Evolutionary conservation across 2,113 vertebrate species (phyloP), one percentile per base, ranked within the genome.

Genomic region (Pollachius pollachius): DNA sequence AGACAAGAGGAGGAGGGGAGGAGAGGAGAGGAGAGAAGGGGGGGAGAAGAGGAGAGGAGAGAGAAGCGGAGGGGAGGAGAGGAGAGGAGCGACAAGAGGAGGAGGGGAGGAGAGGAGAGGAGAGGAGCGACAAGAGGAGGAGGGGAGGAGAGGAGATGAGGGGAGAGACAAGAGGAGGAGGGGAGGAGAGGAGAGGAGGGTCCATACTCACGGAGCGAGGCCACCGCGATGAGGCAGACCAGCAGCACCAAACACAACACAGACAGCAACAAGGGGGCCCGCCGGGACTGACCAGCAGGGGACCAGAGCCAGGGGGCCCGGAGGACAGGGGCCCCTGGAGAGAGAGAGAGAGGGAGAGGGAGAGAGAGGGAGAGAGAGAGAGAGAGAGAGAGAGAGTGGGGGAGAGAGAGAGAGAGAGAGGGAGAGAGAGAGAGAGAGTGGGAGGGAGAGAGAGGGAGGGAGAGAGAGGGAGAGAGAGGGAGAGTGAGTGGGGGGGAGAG

Each of bases 221-320:
- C 27, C 9, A 87, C 67, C 0, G 83, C 84, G 4, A 90, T 82
- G 76, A 90, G 30, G 30, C 76, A 58, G 70, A 90, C 64, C 13
- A 90, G 37, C 21, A 90, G 82, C 61, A 88, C 3, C 27, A 4
- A 78, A 0, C 85, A 86, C 17, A 90, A 72, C 1, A 25, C 13
- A 0, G 81, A 77, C 72, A 90, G 66, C 68, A 78, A 81, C 27
- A 81, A 17, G 56, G 82, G 77, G 67, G 80, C 67, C 11, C 81
- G 21, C 64, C 81, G 82, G 81, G 84, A 90, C 1, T 56, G 59
- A 15, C 72, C 69, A 1, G 71, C 57, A 7, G 9, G 41, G 41
- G 41, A 7, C 41, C 41, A 9, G 41, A 30, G 3, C 30, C 41
- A 8, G 5, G 41, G 41, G 12, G 8, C 41, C 9, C 41, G 8